Base-by-base conservation (phyloP, 2,797 vertebrate genomes). In the Decapterus maruadsi region DNA sequence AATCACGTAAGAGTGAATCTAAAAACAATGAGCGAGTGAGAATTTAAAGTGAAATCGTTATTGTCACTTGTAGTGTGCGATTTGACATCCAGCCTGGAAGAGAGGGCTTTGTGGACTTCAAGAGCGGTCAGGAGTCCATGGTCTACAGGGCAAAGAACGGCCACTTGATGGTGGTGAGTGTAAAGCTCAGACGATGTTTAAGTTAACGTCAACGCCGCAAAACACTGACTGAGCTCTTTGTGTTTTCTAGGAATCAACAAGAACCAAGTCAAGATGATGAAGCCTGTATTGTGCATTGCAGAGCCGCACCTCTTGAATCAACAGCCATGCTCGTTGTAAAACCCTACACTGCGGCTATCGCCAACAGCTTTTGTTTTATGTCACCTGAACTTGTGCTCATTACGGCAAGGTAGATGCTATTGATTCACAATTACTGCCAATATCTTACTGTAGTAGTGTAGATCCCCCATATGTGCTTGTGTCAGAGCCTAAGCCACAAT, bases 141-240 rank as follows among this genome's bases (percentile, higher is more conserved):
- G 93, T 99, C 86, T 99, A 97, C 92, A 96, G 96, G 93, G 95
- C 96, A 60, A 99, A 97, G 94, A 97, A 95, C 0, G 98, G 98
- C 66, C 97, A 97, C 20, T 84, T 99, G 75, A 97, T 94, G 67
- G 98, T 99, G 97, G 98, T 99, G 88, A 96, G 97, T 84, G 16
- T 40, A 29, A 8, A 59, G n/a, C 54, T 70, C n/a, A 31, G 8
- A 19, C 12, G 6, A 6, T 17, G 8, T 26, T 26, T 2, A 63
- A 26, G 7, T 29, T 26, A 40, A 0, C 42, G 2, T 19, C 58
- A 4, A 75, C 11, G 3, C 4, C 6, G 1, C 0, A 1, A 69
- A 60, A 48, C 51, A 50, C 0, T 68, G 6, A 80, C 10, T 0
- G 7, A 63, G 5, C 2, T 64, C 14, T 51, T 34, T 46, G 10